Evolutionary conservation across 2,113 vertebrate genomes (phyloP), one percentile per base, ranked within the genome.

Genomic region (Merops nubicus): DNA sequence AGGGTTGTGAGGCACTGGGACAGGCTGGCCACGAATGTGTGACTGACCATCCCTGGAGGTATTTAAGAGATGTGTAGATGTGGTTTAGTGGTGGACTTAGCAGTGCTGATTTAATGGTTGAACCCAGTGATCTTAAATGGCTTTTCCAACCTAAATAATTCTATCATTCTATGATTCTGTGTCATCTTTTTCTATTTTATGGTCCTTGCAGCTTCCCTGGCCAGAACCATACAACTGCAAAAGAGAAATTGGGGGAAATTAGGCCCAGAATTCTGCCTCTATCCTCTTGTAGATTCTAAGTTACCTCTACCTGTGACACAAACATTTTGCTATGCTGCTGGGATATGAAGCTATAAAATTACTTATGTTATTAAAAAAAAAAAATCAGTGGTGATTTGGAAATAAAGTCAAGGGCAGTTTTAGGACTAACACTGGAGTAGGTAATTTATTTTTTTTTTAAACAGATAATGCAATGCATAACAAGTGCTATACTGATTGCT

Each of bases 291-390:
- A 53, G 53, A 36, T 6, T 59, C 36, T 51, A 7, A 6, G 8
- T 79, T 88, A 38, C 29, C 4, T 72, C 9, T 59, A 17, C 20
- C 11, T 75, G 3, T 56, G 43, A 54, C 3, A 29, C 11, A 76
- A 88, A 65, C 0, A 0, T 65, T 73, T 90, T 93, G 18, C 15
- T 62, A 5, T 65, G 25, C 2, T 50, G 12, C 14, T 81, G 4
- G 3, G 15, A 57, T 72, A 43, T 14, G 3, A 60, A 65, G 1
- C 1, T 22, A 12, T 65, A n/a, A 76, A 90, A 64, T 29, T 0
- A 79, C 36, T 83, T 43, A 62, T 1, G 2, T 45, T 73, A 28
- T 56, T 53, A 72, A 79, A 45, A 43, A 70, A 84, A 26, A n/a
- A n/a, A n/a, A n/a, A n/a, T 9, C 8, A 85, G 57, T 5, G 4